Percentiles rank a stretch among this genome's conserved stretches.
Evolutionary conservation across 2,113 vertebrate genomes (phyloP).

Genomic region (Anser brachyrhynchus): DNA sequence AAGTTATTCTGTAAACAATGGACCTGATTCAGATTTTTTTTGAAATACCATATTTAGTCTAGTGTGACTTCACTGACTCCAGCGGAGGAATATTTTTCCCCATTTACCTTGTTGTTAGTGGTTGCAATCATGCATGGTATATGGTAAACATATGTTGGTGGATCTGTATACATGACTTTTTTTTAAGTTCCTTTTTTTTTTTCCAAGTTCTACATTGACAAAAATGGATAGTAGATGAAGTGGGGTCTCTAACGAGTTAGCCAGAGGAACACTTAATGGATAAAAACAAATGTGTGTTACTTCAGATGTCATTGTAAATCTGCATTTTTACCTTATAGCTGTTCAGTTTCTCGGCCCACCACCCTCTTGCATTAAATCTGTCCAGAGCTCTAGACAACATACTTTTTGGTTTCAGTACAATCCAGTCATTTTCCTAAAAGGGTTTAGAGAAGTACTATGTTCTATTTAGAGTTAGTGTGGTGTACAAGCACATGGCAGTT

Average conservation of each 20-base stretch:
- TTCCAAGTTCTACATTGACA: conserved; percentile 3
- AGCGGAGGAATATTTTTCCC: conserved; percentile 9
- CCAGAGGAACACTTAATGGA: conserved; percentile 44
- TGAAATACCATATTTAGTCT: conserved; percentile 31
- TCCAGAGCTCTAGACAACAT: neutral
- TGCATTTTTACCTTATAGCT: neutral
- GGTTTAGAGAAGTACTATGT: conserved; percentile 61
- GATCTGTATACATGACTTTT: neutral
- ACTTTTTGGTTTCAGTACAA: conserved; percentile 24
- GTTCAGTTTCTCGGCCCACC: neutral
- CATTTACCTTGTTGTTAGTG: conserved; percentile 35
- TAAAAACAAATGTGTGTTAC: conserved; percentile 6
- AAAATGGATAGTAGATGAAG: conserved; percentile 57
- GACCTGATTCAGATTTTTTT: conserved; percentile 37
- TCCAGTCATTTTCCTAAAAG: conserved; percentile 56
- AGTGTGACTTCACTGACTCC: conserved; percentile 14
- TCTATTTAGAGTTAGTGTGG: conserved; percentile 55
- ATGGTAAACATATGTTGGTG: conserved; percentile 53
- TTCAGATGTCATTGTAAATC: neutral
- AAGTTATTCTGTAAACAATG: conserved; percentile 62
- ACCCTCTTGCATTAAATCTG: neutral
- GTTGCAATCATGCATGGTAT: neutral
- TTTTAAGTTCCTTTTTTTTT: neutral
- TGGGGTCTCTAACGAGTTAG: conserved; percentile 27
- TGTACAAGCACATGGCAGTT: conserved; percentile 64